phyloP scores from a whole-genome alignment of 2,113 vertebrate genomes.

The Gnathonemus longibarbis region DNA sequence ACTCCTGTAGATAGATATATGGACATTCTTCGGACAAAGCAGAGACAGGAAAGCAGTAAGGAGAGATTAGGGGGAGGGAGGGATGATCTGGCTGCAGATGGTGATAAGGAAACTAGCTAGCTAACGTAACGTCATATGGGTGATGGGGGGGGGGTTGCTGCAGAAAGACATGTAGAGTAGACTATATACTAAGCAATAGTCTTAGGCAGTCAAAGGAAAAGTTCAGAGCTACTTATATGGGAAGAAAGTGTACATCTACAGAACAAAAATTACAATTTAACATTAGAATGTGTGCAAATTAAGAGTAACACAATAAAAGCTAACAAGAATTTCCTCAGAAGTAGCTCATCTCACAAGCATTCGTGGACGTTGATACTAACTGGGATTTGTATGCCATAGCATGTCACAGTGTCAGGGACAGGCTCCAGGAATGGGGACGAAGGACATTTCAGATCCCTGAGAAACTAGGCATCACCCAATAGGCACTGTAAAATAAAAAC shows the following conservation, averaged over 20 bases:
- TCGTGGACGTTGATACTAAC: too few relatives aligned
- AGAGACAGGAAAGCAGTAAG: not conserved
- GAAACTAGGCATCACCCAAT: too few relatives aligned
- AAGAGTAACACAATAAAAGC: not conserved
- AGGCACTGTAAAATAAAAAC: too few relatives aligned
- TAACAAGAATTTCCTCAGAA: not conserved
- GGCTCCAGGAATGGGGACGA: too few relatives aligned
- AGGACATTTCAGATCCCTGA: too few relatives aligned
- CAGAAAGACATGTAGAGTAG: not conserved
- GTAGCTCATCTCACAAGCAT: too few relatives aligned
- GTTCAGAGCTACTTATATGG: not conserved
- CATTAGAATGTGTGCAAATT: not conserved
- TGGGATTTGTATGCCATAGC: too few relatives aligned
- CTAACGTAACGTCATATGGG: not conserved
- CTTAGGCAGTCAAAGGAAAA: not conserved
- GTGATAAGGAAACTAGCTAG: not conserved
- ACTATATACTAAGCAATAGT: not conserved
- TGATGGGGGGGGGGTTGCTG: not conserved
- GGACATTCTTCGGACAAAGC: not conserved
- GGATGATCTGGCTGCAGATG: not conserved
- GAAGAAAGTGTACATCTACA: not conserved
- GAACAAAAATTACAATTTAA: not conserved
- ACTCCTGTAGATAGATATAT: not conserved
- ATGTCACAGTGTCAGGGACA: too few relatives aligned
- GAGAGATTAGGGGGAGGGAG: not conserved